Evolutionary conservation across 1,140 invertebrate genomes (phyloP), one percentile per base, ranked within the genome.

Genomic region (Drosophila jambulina): DNA sequence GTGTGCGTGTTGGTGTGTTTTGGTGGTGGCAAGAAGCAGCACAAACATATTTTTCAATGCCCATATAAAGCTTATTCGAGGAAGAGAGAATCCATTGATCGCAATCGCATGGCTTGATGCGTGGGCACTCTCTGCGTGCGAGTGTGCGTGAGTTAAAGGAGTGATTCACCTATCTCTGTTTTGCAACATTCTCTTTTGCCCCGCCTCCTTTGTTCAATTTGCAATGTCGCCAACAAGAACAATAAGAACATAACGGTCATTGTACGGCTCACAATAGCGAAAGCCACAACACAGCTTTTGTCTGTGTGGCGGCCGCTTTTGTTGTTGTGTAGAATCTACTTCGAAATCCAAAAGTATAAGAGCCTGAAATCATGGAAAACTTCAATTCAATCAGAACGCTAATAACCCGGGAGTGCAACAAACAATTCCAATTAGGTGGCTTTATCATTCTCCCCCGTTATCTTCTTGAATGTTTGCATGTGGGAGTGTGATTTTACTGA

Each of bases 1-100:
- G 72, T 80, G 62, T 69, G 76, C 25, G 64, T 82, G 57, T 51
- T 70, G 63, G 25, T 59, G 59, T 67, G 62, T 75, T 53, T 57
- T 82, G 70, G 84, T 87, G 84, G 84, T 90, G 75, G 84, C 80
- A 88, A 88, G 84, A 88, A 90, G 84, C 81, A 88, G 84, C 61
- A 53, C 29, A 80, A 88, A 78, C 84, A 88, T 78, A 87, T 81
- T 90, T 90, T 84, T 88, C 75, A 78, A 78, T 78, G 76, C 75
- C 84, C 84, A 81, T 88, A 84, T 88, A 88, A 56, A 88, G 85
- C 85, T 32, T 84, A 75, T 88, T 84, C 63, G 54, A 68, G 56
- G 29, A 70, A 72, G 70, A 74, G 70, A 70, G 78, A 78, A 81
- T 85, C 78, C 85, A 90, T 85, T 90, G 85, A 88, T 88, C 81